Conservation (phyloP, 1,140 invertebrate species). For the Drosophila quadrilineata region DNA sequence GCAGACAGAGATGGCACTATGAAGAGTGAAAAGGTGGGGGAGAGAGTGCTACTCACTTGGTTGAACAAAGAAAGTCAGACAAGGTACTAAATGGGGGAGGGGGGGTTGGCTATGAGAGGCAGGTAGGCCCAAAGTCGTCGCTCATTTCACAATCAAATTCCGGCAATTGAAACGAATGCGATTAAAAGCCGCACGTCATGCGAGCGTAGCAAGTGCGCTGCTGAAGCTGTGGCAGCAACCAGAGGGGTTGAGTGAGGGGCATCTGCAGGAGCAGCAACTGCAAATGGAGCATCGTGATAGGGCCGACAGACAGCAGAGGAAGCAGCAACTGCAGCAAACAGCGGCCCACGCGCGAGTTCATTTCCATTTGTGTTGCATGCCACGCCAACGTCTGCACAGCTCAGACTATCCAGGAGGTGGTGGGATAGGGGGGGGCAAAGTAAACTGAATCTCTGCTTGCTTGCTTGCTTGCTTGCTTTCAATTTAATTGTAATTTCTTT, state of each 20-base stretch:
- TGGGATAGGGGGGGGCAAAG: constrained; percentile 11
- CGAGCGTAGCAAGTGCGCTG: constrained; percentile 25
- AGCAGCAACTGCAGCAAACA: constrained; percentile 14
- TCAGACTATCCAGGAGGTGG: neutral
- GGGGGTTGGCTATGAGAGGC: neutral
- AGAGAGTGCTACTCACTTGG: constrained; percentile 3
- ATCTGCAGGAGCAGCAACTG: neutral
- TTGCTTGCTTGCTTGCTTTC: constrained; percentile 45
- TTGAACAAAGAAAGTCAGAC: constrained; percentile 3
- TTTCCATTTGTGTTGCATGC: constrained; percentile 75
- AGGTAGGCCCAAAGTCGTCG: constrained; percentile 42
- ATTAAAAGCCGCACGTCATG: constrained; percentile 73
- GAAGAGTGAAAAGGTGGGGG: neutral
- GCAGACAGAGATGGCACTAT: too few relatives aligned
- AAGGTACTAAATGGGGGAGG: neutral
- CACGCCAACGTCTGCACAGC: constrained; percentile 18
- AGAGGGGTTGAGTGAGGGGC: neutral
- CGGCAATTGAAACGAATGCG: constrained; percentile 76
- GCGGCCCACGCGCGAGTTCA: constrained; percentile 68
- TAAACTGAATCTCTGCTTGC: constrained; percentile 35
- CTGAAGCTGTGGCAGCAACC: neutral
- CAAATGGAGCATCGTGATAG: constrained; percentile 74
- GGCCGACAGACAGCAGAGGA: neutral
- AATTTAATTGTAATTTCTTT: constrained; percentile 79
- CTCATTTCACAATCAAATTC: constrained; percentile 75